phyloP scores from a whole-genome alignment of 1,140 invertebrate species.

The Capitella teleta region DNA sequence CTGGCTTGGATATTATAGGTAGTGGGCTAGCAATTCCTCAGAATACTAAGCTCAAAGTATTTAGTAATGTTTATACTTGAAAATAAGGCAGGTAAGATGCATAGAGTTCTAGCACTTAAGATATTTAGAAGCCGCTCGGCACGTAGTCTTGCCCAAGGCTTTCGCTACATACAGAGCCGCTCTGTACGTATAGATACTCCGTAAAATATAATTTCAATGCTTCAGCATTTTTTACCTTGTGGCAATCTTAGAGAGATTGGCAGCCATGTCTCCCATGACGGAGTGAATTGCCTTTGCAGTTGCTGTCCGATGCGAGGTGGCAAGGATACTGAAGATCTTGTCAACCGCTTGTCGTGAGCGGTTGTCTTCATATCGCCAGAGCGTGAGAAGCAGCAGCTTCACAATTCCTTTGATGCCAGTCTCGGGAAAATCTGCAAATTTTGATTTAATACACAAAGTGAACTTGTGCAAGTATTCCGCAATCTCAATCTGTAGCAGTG shows the following conservation, averaged over 20 bases:
- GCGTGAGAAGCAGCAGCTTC: slow-evolving; percentile 57
- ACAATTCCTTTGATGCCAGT: slow-evolving; percentile 65
- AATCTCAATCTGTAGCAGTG: neutral
- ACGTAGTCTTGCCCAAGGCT: neutral
- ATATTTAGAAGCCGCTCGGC: no score
- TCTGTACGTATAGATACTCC: neutral
- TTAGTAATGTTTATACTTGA: no score
- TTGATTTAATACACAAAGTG: slow-evolving; percentile 8
- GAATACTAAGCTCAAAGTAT: no score
- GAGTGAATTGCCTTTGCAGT: slow-evolving; percentile 52
- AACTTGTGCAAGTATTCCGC: neutral
- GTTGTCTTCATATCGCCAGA: slow-evolving; percentile 65
- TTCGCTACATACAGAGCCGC: neutral
- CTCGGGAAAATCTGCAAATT: slow-evolving; percentile 60
- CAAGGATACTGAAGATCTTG: slow-evolving; percentile 54
- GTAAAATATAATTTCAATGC: neutral
- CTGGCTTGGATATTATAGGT: no score
- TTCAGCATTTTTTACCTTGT: neutral
- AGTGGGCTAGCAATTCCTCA: no score
- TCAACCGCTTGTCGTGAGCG: slow-evolving; percentile 62
- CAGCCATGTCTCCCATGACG: slow-evolving; percentile 52
- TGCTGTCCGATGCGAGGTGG: slow-evolving; percentile 50
- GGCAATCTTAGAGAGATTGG: neutral
- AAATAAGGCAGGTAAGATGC: no score
- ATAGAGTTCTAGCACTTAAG: no score